Evolutionary conservation across 2,888 invertebrate species (phyloP).

Genomic region (Stegophylla sp.): DNA sequence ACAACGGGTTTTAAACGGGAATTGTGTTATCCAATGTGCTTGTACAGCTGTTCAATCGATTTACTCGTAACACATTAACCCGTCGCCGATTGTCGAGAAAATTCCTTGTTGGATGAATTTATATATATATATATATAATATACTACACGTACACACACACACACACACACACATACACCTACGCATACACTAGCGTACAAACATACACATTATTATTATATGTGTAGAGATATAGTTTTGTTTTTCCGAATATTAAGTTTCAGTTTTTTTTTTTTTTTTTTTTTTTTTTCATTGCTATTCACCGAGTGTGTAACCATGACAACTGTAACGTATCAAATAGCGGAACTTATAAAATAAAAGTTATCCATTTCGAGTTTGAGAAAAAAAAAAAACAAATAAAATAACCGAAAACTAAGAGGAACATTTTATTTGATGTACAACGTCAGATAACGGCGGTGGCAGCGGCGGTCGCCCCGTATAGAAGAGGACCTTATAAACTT

Average conservation of each 20-base stretch:
- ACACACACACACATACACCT: neutral
- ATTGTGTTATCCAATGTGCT: neutral
- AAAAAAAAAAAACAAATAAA: slow-evolving; percentile 35
- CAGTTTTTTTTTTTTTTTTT: too few species aligned
- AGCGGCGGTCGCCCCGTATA: neutral
- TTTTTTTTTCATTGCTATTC: slow-evolving; percentile 28
- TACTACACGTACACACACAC: neutral
- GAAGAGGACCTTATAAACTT: slow-evolving; percentile 39
- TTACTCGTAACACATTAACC: slow-evolving; percentile 11
- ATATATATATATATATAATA: neutral
- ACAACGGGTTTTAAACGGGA: neutral
- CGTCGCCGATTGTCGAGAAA: slow-evolving; percentile 32
- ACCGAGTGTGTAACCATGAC: slow-evolving; percentile 49
- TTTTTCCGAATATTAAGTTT: slow-evolving; percentile 55
- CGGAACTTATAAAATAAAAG: slow-evolving; percentile 54
- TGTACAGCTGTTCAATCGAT: slow-evolving; percentile 28
- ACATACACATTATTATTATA: too few species aligned
- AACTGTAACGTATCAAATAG: slow-evolving; percentile 50
- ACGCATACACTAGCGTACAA: too few species aligned
- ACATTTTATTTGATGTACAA: slow-evolving; percentile 50
- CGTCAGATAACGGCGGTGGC: slow-evolving; percentile 24
- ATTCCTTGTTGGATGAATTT: slow-evolving; percentile 1
- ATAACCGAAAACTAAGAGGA: slow-evolving; percentile 36
- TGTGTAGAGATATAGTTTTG: slow-evolving; percentile 22
- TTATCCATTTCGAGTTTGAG: slow-evolving; percentile 48